These are phyloP conservation scores for Euthynnus affinis DNA, from an alignment of 2,797 vertebrate species.

Conservation along the genomic window DNA sequence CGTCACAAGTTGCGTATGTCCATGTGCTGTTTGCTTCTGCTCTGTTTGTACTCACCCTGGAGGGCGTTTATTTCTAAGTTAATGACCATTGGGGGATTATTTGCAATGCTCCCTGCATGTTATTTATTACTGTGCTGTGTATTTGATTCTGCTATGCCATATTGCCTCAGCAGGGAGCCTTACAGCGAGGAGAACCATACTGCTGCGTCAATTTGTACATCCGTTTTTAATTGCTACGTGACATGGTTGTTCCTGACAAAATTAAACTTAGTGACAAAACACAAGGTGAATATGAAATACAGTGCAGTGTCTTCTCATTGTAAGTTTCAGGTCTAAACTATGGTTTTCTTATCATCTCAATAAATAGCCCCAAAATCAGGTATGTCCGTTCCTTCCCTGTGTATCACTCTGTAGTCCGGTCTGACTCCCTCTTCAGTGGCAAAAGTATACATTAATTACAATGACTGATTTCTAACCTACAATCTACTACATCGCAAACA, in stretches of 20 bases:
- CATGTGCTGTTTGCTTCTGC: no score
- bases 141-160: conserved; percentile 31
- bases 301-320: no score
- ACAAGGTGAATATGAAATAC: not conserved
- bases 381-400: not conserved
- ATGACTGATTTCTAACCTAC: conserved; percentile 17
- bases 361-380: not conserved
- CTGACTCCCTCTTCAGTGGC: conserved; percentile 1
- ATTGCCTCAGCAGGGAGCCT: conserved; percentile 34
- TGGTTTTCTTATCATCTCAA: not conserved
- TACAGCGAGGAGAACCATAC: not conserved
- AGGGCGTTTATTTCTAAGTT: conserved; percentile 66
- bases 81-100: conserved; percentile 66
- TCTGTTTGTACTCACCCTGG: conserved; percentile 49
- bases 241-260: conserved; percentile 5
- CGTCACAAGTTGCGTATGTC: not conserved
- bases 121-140: conserved; percentile 49
- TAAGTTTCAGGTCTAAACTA: no score
- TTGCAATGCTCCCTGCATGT: conserved; percentile 43
- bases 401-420: no score
- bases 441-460: conserved; percentile 2
- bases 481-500: conserved; percentile 19
- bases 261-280: conserved; percentile 5
- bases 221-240: conserved; percentile 28
- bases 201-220: conserved; percentile 28